Conservation (phyloP, 2,888 invertebrate genomes). For the Lamellibrachia satsuma region DNA sequence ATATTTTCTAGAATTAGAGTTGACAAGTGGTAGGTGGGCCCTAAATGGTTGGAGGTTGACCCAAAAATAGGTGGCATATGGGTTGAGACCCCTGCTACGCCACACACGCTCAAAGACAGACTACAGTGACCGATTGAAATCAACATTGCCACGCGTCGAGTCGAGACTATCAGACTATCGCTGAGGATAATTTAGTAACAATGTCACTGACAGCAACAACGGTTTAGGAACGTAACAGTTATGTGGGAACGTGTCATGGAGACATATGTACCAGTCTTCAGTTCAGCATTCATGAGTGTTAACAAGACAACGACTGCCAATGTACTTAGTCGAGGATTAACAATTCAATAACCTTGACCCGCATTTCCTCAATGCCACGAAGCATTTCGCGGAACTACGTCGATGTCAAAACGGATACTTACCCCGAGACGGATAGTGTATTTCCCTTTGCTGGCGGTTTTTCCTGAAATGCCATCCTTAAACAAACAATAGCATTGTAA, state of each 20-base stretch:
- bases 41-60: too few species aligned
- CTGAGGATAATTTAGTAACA: background rate
- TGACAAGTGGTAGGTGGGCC: too few species aligned
- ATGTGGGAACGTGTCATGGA: too few species aligned
- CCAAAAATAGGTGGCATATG: too few species aligned
- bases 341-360: conserved; percentile 8
- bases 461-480: background rate
- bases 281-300: background rate
- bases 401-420: conserved; percentile 9
- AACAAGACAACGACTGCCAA: background rate
- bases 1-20: too few species aligned
- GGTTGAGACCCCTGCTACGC: too few species aligned
- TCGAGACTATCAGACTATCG: too few species aligned
- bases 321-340: background rate
- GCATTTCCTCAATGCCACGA: background rate
- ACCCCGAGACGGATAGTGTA: background rate
- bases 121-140: too few species aligned
- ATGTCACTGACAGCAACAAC: background rate
- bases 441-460: background rate
- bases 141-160: too few species aligned
- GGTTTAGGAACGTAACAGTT: background rate
- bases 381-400: conserved; percentile 12
- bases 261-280: background rate
- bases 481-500: conserved; percentile 8
- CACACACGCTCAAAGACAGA: too few species aligned